Evolutionary conservation across 1,140 invertebrate genomes (phyloP).

Genomic region (Aphidius gifuensis): DNA sequence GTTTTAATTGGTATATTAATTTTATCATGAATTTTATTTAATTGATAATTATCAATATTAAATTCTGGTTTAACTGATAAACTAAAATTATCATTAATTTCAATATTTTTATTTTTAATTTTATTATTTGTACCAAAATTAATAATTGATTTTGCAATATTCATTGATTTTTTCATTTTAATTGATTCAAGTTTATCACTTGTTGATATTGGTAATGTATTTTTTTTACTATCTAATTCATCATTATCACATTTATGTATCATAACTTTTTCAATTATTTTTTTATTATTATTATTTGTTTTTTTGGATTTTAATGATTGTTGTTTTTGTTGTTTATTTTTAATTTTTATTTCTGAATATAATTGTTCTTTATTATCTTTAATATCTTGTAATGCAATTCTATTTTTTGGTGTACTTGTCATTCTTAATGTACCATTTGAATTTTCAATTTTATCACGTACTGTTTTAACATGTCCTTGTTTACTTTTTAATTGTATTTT

Average conservation of each 20-base stretch:
- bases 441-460: too few relatives aligned
- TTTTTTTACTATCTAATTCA: not conserved
- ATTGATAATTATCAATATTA: not conserved
- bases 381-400: constrained; percentile 2
- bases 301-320: not conserved
- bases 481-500: constrained; percentile 41
- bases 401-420: constrained; percentile 14
- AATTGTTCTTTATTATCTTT: constrained; percentile 24
- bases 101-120: too few relatives aligned
- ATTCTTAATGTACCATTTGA: constrained; percentile 17
- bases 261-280: constrained; percentile 9
- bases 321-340: constrained; percentile 13
- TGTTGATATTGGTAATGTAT: not conserved
- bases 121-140: not conserved
- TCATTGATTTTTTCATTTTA: not conserved
- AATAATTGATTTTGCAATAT: too few relatives aligned
- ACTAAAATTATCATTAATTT: constrained; percentile 40
- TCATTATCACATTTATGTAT: constrained; percentile 1
- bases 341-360: constrained; percentile 26
- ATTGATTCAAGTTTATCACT: too few relatives aligned
- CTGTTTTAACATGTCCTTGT: too few relatives aligned
- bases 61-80: constrained; percentile 26
- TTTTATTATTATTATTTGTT: too few relatives aligned
- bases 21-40: constrained; percentile 10
- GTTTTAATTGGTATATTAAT: too few relatives aligned